Evolutionary conservation across 1,140 invertebrate genomes (phyloP).

Genomic region (Euglossa dilemma): DNA sequence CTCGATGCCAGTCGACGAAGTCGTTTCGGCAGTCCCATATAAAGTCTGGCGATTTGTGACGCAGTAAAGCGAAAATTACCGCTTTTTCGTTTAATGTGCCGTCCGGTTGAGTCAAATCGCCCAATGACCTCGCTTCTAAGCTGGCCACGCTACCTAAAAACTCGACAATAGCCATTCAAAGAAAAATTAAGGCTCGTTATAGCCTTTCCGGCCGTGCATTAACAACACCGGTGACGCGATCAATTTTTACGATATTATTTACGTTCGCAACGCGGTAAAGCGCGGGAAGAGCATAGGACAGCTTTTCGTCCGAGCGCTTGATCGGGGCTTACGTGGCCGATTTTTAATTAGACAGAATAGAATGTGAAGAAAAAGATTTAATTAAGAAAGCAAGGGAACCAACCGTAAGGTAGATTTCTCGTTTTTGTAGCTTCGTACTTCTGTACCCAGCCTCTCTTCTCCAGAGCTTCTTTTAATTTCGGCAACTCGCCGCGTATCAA

Average conservation of each 20-base stretch:
- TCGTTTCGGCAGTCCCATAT: conserved; percentile 79
- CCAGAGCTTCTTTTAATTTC: conserved; percentile 72
- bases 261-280: not conserved
- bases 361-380: conserved; percentile 12
- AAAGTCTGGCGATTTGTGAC: conserved; percentile 72
- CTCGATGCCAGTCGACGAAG: conserved; percentile 75
- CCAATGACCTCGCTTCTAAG: conserved; percentile 72
- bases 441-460: conserved; percentile 76
- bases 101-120: conserved; percentile 70
- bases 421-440: conserved; percentile 77
- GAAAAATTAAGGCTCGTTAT: not conserved
- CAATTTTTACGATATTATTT: not conserved
- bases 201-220: not conserved
- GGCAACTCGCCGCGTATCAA: conserved; percentile 77
- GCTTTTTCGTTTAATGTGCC: conserved; percentile 74
- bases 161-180: not conserved
- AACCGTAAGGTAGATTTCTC: conserved; percentile 76
- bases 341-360: conserved; percentile 29
- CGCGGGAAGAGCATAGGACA: not conserved
- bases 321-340: not conserved
- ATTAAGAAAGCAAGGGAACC: conserved; percentile 49
- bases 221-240: too few species aligned
- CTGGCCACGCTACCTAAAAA: conserved; percentile 66
- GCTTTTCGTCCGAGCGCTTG: not conserved
- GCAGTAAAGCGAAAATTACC: conserved; percentile 72